Evolutionary conservation across 2,113 vertebrate genomes (phyloP), one percentile per base, ranked within the genome.

Genomic region (Porphyrio hochstetteri): DNA sequence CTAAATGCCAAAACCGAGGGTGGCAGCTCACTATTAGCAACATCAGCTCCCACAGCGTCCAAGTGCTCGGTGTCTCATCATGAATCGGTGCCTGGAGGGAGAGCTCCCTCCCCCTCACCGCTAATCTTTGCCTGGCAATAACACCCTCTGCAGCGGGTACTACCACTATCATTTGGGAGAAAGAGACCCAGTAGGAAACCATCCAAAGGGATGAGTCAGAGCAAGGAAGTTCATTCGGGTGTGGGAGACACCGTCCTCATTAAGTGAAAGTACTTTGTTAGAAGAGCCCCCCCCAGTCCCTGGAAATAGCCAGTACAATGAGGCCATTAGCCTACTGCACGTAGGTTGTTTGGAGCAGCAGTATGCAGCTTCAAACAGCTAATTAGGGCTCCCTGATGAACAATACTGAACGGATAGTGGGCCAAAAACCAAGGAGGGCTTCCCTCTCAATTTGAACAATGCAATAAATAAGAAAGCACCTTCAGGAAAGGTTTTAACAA

Each of bases 141-240:
- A n/a, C 8, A 10, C 3, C 9, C 78, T 40, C 81, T 3, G 77
- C 15, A 7, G 63, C 9, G 65, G 52, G n/a, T 5, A 81, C 83
- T n/a, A 36, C 3, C 5, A 2, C 55, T 12, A 23, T 31, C 31
- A 36, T 31, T 79, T 10, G 4, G 27, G 74, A 90, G 74, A 42
- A 23, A n/a, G n/a, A 44, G 77, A 42, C 64, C 78, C 64, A 82
- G 81, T 53, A 88, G 87, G 85, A 91, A 76, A 21, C 42, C 3
- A 31, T 91, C 61, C 85, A 65, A 25, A 60, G 5, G 92, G 53
- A 60, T 94, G 93, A 92, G 84, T 91, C 96, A 94, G 48, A 74
- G 81, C 6, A 40, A 81, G 69, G 52, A 23, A 29, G 57, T 3
- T 56, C 74, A 35, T 14, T 56, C 17, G 33, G 70, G 24, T 52